Evolutionary conservation across 2,113 vertebrate genomes (phyloP).

Genomic region (Alethe diademata): DNA sequence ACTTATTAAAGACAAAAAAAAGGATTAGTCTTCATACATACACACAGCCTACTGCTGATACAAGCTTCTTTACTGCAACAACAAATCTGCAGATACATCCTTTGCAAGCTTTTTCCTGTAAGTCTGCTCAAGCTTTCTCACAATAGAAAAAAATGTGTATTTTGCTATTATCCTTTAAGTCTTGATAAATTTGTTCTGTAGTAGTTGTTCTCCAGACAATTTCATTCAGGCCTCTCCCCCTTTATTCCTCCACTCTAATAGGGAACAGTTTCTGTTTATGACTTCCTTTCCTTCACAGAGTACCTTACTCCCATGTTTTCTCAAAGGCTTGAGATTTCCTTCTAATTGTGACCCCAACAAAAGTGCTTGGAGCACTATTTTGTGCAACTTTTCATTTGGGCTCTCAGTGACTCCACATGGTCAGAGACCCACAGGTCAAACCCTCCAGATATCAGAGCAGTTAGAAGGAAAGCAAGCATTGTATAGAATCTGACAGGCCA

Average conservation of each 20-base stretch:
- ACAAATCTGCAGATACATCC: neutral
- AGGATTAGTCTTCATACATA: conserved; percentile 8
- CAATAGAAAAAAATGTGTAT: neutral
- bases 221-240: neutral
- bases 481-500: conserved; percentile 48
- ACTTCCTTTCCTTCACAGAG: conserved; percentile 48
- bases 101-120: neutral
- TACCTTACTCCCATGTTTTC: conserved; percentile 25
- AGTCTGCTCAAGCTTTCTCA: neutral
- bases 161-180: neutral
- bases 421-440: conserved; percentile 42
- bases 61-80: conserved; percentile 5
- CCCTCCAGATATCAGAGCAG: conserved; percentile 42
- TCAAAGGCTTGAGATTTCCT: conserved; percentile 55
- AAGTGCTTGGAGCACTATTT: conserved; percentile 24
- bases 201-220: conserved; percentile 6
- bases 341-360: conserved; percentile 60
- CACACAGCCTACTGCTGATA: neutral
- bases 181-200: neutral
- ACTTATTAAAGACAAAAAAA: conserved; percentile 22
- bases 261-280: conserved; percentile 48
- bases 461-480: conserved; percentile 44
- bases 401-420: conserved; percentile 41
- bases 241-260: conserved; percentile 31
- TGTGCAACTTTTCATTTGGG: conserved; percentile 4